Evolutionary conservation across 2,888 invertebrate genomes (phyloP).

Genomic region (Minunthozetes semirufus): DNA sequence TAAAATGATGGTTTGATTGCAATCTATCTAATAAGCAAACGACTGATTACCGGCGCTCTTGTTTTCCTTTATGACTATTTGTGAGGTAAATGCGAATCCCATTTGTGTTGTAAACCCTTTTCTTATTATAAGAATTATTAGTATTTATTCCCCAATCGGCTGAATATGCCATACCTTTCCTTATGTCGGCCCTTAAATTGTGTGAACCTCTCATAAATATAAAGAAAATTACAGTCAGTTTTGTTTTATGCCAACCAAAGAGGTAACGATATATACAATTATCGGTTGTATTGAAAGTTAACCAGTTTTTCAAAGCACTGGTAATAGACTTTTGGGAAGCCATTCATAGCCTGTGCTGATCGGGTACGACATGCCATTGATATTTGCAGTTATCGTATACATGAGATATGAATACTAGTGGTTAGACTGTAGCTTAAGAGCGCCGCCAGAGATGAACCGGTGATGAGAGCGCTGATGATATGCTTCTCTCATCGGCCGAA

Average conservation of each 20-base stretch:
- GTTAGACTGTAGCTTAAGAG: no score
- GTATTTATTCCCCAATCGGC: background rate
- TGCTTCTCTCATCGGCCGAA: no score
- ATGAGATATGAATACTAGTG: no score
- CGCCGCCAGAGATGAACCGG: no score
- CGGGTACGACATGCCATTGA: no score
- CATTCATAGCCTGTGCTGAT: no score
- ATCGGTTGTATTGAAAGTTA: background rate
- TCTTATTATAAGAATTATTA: background rate
- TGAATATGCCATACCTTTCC: no score
- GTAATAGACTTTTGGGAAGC: no score
- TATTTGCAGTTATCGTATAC: no score
- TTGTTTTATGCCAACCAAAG: background rate
- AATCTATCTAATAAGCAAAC: conserved; percentile 13
- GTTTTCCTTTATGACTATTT: background rate
- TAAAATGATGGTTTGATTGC: background rate
- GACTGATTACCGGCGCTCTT: background rate
- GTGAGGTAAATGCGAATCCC: conserved; percentile 14
- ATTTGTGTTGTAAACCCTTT: background rate
- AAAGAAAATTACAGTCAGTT: background rate
- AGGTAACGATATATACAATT: background rate
- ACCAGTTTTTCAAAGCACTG: background rate
- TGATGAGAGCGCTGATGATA: no score
- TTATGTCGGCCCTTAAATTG: background rate
- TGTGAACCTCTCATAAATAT: background rate